Conservation (phyloP, 1,140 invertebrate genomes). For the Leptopilina clavipes region DNA sequence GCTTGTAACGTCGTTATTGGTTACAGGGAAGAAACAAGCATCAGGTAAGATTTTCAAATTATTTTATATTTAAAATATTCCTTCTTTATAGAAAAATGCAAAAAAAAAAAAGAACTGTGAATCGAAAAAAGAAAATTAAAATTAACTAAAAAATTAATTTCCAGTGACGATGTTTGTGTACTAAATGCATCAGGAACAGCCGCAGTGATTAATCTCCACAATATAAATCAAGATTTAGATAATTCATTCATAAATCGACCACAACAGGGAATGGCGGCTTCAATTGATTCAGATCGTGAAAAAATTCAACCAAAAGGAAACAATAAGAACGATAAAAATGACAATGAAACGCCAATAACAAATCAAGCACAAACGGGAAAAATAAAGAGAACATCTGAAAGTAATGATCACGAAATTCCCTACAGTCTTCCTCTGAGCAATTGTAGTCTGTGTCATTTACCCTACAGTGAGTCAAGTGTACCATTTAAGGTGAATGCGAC, state of each 20-base stretch:
- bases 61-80: background rate
- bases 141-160: slow-evolving; percentile 53
- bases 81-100: too few species aligned
- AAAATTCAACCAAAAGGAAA: slow-evolving; percentile 52
- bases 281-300: slow-evolving; percentile 63
- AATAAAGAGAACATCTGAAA: slow-evolving; percentile 65
- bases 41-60: slow-evolving; percentile 79
- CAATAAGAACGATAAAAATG: slow-evolving; percentile 61
- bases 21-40: slow-evolving; percentile 91
- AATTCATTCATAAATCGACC: slow-evolving; percentile 53
- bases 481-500: slow-evolving; percentile 82
- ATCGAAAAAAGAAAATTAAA: too few species aligned
- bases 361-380: slow-evolving; percentile 42
- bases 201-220: slow-evolving; percentile 84
- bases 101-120: too few species aligned
- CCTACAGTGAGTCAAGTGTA: slow-evolving; percentile 83
- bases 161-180: slow-evolving; percentile 94
- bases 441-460: slow-evolving; percentile 84
- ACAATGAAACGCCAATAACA: slow-evolving; percentile 46
- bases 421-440: slow-evolving; percentile 46
- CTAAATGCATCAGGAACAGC: slow-evolving; percentile 95
- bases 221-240: slow-evolving; percentile 66
- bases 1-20: slow-evolving; percentile 96
- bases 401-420: slow-evolving; percentile 64
- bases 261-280: slow-evolving; percentile 57